Base-by-base conservation (phyloP, 2,113 vertebrate species). In the Upupa epops region DNA sequence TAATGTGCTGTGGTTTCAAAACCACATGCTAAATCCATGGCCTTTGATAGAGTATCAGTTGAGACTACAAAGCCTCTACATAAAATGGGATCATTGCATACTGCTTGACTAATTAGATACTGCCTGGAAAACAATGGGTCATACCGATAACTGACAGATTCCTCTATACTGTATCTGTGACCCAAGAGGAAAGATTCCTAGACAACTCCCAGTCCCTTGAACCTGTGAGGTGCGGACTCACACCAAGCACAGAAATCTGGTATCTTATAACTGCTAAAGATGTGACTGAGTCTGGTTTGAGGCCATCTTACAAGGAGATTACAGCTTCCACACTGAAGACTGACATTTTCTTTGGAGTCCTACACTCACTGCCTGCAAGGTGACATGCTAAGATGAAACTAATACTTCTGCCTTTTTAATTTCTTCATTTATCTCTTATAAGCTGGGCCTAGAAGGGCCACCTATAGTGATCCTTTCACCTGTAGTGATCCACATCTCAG, bases 71-170 rank as follows among this genome's bases (percentile, higher is more conserved):
- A 60, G 37, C 21, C 61, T 76, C 45, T 28, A 7, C 26, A 45
- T 17, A 32, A 75, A 64, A 86, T 16, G 12, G 25, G 13, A 51
- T 64, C 7, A 1, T 24, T 11, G 13, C 13, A 7, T 29, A 25
- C 29, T 72, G 9, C 29, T 87, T 13, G 17, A 52, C 51, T 56
- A 31, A 83, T 69, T 52, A 77, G 65, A 78, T 11, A 74, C 18
- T 34, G 0, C 0, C 22, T 14, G 18, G 46, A 59, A 69, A 61
- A 80, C 72, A 86, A 68, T 0, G 2, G 10, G 65, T 51, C 65
- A 78, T 77, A 86, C 86, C 51, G 32, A 58, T 63, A 84, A 70
- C 14, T 55, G 69, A 5, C 22, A 58, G 73, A 56, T 49, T 75
- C 71, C 32, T 78, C 54, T 68, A 34, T 17, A 10, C 26, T 49